Evolutionary conservation across 2,888 invertebrate genomes (phyloP), one percentile per base, ranked within the genome.

Genomic region (Limnephilus marmoratus): DNA sequence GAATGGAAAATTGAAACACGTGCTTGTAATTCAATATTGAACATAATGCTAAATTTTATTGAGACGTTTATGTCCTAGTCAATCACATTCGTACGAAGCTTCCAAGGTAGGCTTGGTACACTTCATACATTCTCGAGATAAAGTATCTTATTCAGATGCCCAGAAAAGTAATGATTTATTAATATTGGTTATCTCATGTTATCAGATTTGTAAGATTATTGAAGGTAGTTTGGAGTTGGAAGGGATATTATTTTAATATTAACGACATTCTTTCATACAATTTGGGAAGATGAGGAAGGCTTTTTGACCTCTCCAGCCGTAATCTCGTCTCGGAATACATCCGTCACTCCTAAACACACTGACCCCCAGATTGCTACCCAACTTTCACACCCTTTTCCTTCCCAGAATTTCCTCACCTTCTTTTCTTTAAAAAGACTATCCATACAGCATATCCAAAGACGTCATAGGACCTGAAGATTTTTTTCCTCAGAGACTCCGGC

Each of bases 31-130:
- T 87, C 34, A 68, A 87, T 87, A 34, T 87, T 53, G 18, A 31
- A 87, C 31, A 29, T 29, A 53, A 87, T 87, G 87, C 87, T 53
- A 68, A 68, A 87, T 87, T 87, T 87, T 87, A 87, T 87, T 68
- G 68, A 31, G 87, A 49, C 87, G 31, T 87, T 87, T 53, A 87
- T 68, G 15, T 53, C 31, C 87, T 45, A 41, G 85, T 85, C 85
- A 85, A 85, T 85, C 31, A 85, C 85, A 41, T 31, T 82, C 7
- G 31, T 15, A 82, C 13, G 82, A 82, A 31, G 15, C 29, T 82
- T 82, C 34, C 15, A 18, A 82, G 31, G 31, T 29, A 82, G 82
- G 82, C 29, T 5, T 24, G 15, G 9, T 82, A 68, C 68, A 24
- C 29, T 15, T 24, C 82, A 31, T 82, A 68, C 68, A 7, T 68